Evolutionary conservation across 2,888 invertebrate species (phyloP), one percentile per base, ranked within the genome.

Genomic region (Cantharis lateralis): DNA sequence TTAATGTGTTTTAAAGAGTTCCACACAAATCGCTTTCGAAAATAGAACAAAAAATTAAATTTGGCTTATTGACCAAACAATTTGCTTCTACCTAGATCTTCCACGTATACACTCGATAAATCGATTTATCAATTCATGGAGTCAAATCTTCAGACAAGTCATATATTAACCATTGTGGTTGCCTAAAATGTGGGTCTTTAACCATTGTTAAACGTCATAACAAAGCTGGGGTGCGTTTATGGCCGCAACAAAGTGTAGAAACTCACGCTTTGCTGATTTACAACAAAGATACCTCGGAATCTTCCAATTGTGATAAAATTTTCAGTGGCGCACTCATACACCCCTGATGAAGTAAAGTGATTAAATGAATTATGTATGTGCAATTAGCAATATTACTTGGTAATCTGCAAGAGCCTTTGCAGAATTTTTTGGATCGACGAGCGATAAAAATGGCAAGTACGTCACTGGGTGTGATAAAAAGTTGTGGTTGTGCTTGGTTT

Each of bases 101-200:
- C 24, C 64, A 66, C 20, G 64, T 20, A 9, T 66, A n/a, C 24
- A 66, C 68, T 24, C 82, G 82, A 81, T 80, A 74, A 76, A 75
- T 75, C 80, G 70, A 83, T 83, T 82, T 80, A 82, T 82, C 82
- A 82, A 79, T 79, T 68, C 77, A 62, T 20, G 28, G 66, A 74
- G 74, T 72, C 28, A 80, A 76, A 68, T 64, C 71, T 75, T 73
- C 72, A 69, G 63, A 76, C 73, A 84, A 81, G 84, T 83, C 84
- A 83, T 85, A 85, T 83, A 84, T 85, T 83, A 84, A 78, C 79
- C 71, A 79, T 81, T 79, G 83, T 83, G 83, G 77, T 77, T 72
- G 83, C 82, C 82, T 81, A 81, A 82, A 84, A 84, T 84, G 84
- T 83, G 81, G 83, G 83, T 84, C 83, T 85, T 84, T 84, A 80